Evolutionary conservation across 37 sponge, comb jelly and placozoan species (phyloP), one percentile per base, ranked within the genome.

Genomic region (Spongia lamella): DNA sequence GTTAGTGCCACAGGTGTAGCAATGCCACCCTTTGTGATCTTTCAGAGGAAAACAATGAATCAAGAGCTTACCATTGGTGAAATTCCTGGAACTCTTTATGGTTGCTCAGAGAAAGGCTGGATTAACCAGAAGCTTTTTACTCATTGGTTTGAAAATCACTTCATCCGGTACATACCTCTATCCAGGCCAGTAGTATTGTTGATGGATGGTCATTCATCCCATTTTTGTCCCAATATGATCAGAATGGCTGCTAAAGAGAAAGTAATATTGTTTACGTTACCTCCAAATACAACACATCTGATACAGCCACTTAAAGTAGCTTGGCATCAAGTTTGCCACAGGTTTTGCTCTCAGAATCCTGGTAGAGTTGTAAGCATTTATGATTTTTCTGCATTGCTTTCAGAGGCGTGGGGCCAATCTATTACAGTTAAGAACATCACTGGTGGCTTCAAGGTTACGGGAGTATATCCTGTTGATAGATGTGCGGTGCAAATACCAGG

Each of bases 191-290:
- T 90, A 7, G 68, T 90, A 0, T 54, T 90, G 20, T 36, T 89
- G 17, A 11, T 90, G 57, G 86, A 90, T 77, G 91, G 91, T 0
- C 91, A 90, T 50, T 81, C 86, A 4, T 64, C 78, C 0, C 91
- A 90, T 21, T 90, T 57, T 60, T 16, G 37, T 20, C 83, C 82
- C 9, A 61, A 36, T 0, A 16, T 31, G 0, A 65, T 90, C 0
- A 20, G 62, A 0, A 39, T 31, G 59, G 91, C 91, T 55, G 86
- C 91, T 0, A 53, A 64, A n/a, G 33, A 82, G 16, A 38, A 54
- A 7, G 71, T 85, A 0, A 63, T 81, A 3, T 7, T 81, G 1
- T 77, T 84, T 61, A 38, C 55, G 54, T 52, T 90, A 14, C 91
- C 86, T 3, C 91, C 86, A 1, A 49, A 90, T 56, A 85, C 86